Conservation (phyloP, 37 sponge, comb jelly and placozoan species). For the Mnemiopsis leidyi region DNA sequence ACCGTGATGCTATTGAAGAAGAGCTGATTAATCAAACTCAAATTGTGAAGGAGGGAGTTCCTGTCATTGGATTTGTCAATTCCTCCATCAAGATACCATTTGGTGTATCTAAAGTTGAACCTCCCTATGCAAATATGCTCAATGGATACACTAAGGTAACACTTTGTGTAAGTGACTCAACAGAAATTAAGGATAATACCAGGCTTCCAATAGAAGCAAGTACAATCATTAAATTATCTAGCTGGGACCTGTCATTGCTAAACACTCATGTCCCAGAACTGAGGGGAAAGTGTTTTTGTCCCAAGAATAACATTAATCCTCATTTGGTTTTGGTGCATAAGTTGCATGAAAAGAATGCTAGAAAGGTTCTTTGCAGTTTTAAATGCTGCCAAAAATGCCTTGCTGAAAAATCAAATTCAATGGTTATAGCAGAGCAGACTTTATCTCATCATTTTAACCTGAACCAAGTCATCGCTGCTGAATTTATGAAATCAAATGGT, state of each 20-base stretch:
- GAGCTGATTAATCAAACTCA: conserved; percentile 28
- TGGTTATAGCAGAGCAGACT: neutral
- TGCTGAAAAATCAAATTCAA: neutral
- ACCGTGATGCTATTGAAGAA: neutral
- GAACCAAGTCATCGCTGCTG: neutral
- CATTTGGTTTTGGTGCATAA: neutral
- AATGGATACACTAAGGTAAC: conserved; percentile 5
- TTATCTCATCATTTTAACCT: neutral
- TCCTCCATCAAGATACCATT: neutral
- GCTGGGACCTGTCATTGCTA: neutral
- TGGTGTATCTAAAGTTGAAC: neutral
- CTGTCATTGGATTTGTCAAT: neutral
- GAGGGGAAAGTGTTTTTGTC: neutral
- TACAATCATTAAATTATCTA: neutral
- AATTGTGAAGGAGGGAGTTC: neutral
- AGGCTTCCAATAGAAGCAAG: neutral
- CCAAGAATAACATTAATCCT: neutral
- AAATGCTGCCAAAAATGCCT: neutral
- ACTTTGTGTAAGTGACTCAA: neutral
- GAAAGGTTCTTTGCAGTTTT: neutral
- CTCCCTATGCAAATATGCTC: neutral
- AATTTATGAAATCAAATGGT: neutral
- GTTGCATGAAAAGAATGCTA: neutral
- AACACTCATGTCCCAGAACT: neutral
- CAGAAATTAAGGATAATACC: neutral